Percentiles rank a stretch among this genome's conserved stretches.
phyloP scores from a whole-genome alignment of 1,140 invertebrate genomes.

The Euborellia annulipes region DNA sequence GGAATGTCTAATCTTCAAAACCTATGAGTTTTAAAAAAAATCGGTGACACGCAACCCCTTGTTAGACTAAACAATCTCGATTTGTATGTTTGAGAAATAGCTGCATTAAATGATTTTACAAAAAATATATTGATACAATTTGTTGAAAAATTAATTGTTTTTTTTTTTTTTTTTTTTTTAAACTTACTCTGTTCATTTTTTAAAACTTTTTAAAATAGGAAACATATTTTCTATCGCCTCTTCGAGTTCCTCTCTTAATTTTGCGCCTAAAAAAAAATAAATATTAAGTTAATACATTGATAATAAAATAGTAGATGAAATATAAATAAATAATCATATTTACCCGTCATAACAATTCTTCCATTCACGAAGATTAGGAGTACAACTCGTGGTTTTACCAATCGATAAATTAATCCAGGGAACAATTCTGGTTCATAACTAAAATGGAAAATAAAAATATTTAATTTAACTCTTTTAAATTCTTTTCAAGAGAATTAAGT shows the following conservation, averaged over 20 bases:
- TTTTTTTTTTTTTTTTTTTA: too few relatives aligned
- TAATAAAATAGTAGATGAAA: neutral
- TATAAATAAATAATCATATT: slow-evolving; percentile 10
- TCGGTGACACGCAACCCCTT: too few relatives aligned
- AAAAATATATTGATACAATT: too few relatives aligned
- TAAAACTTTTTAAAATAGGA: slow-evolving; percentile 97
- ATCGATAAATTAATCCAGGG: slow-evolving; percentile 96
- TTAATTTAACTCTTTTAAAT: too few relatives aligned
- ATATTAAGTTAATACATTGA: slow-evolving; percentile 2
- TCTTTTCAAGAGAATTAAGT: too few relatives aligned
- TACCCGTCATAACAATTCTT: slow-evolving; percentile 92
- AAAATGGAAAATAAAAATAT: slow-evolving; percentile 16
- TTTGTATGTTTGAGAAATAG: too few relatives aligned
- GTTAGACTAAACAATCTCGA: too few relatives aligned
- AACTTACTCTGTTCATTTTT: too few relatives aligned
- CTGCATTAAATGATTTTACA: too few relatives aligned
- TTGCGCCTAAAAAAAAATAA: slow-evolving; percentile 65
- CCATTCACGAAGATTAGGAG: slow-evolving; percentile 98
- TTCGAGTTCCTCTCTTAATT: slow-evolving; percentile 95
- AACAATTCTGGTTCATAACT: slow-evolving; percentile 86
- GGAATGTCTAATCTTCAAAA: too few relatives aligned
- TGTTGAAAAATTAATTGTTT: too few relatives aligned
- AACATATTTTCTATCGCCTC: slow-evolving; percentile 99
- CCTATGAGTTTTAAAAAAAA: too few relatives aligned
- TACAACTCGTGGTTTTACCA: slow-evolving; percentile 98